Conservation (phyloP, 2,797 vertebrate genomes). For the Staurois parvus region DNA sequence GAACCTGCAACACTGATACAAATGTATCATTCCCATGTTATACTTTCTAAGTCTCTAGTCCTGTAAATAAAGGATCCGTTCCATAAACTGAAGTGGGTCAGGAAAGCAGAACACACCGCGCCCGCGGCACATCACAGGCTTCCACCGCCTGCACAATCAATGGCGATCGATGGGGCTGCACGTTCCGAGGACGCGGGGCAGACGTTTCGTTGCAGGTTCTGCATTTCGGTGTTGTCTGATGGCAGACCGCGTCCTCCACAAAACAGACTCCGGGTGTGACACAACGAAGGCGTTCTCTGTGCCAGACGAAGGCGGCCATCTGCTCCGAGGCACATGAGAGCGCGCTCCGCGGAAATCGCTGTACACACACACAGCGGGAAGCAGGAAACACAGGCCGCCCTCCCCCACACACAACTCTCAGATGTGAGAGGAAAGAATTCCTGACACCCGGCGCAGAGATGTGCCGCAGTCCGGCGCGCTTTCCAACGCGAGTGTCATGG, state of each 20-base stretch:
- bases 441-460: no score
- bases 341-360: not conserved
- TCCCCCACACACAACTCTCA: not conserved
- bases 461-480: no score
- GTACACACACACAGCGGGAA: not conserved
- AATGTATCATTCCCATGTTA: no score
- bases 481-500: no score
- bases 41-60: no score
- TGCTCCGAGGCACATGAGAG: conserved; percentile 10
- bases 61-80: not conserved
- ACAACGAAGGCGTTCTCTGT: not conserved
- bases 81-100: not conserved
- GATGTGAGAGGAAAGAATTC: no score
- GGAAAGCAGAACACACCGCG: not conserved
- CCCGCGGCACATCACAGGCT: not conserved
- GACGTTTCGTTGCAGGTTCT: not conserved
- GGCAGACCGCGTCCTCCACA: not conserved
- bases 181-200: not conserved
- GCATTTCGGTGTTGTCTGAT: not conserved
- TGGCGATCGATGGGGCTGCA: not conserved
- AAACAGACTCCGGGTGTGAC: not conserved
- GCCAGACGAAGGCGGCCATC: conserved; percentile 23
- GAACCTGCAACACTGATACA: no score
- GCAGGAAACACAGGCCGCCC: not conserved
- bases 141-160: not conserved